phyloP scores from a whole-genome alignment of 2,888 invertebrate species.

The Graphium colonna region DNA sequence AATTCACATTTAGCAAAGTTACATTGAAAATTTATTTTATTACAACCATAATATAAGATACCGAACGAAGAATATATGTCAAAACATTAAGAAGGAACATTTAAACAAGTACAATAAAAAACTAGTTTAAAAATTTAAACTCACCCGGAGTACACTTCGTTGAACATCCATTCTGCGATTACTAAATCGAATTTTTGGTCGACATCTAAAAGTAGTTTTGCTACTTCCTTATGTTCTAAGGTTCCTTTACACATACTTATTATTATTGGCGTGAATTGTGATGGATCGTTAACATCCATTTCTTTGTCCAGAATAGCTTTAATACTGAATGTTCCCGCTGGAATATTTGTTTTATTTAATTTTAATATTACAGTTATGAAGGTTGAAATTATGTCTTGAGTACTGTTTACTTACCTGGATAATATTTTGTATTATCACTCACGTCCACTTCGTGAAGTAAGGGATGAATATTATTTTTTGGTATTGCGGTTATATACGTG shows the following conservation, averaged over 20 bases:
- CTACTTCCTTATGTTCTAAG: constrained; percentile 34
- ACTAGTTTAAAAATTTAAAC: too few relatives aligned
- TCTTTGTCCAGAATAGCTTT: neutral
- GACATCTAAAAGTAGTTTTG: constrained; percentile 37
- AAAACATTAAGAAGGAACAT: too few relatives aligned
- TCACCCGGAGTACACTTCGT: constrained; percentile 43
- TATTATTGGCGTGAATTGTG: neutral
- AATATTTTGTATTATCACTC: constrained; percentile 25
- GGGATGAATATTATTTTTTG: constrained; percentile 30
- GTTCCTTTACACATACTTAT: constrained; percentile 26
- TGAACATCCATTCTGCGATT: constrained; percentile 49
- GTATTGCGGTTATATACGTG: constrained; percentile 29
- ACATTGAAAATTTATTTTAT: too few relatives aligned
- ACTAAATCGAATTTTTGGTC: constrained; percentile 45
- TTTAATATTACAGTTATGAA: neutral
- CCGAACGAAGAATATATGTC: too few relatives aligned
- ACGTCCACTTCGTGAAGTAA: constrained; percentile 38
- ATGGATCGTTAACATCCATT: neutral
- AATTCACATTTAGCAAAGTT: too few relatives aligned
- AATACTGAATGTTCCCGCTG: neutral
- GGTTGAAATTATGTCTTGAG: neutral
- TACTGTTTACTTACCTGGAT: constrained; percentile 8
- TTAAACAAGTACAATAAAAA: too few relatives aligned
- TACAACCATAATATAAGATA: too few relatives aligned
- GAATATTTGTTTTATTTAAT: neutral